Percentiles rank a stretch among this genome's conserved stretches.
phyloP scores from a whole-genome alignment of 2,888 invertebrate genomes.

The Argyresthia albistria region DNA sequence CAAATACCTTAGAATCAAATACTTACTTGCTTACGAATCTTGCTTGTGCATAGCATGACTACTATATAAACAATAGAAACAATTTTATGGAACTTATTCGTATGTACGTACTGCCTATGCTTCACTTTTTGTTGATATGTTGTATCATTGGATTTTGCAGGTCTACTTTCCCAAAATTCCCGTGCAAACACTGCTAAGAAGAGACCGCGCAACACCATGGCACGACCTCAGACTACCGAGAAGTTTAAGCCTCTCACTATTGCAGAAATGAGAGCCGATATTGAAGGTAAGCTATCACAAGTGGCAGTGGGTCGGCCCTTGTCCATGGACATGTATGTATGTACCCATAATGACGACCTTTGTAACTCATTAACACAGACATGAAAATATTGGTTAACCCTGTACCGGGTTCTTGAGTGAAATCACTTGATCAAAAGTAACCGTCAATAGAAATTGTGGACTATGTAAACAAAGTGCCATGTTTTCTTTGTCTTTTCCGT shows the following conservation, averaged over 20 bases:
- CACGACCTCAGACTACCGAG: slow-evolving; percentile 28
- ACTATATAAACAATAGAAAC: no score
- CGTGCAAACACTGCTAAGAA: slow-evolving; percentile 35
- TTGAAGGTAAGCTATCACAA: slow-evolving; percentile 24
- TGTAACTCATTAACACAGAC: no score
- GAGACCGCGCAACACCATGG: slow-evolving; percentile 24
- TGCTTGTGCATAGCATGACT: no score
- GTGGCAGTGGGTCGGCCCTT: background rate
- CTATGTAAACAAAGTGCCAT: no score
- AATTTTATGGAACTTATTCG: no score
- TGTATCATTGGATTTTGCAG: slow-evolving; percentile 20
- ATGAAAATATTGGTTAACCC: no score
- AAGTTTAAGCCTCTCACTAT: slow-evolving; percentile 42
- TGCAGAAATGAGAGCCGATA: slow-evolving; percentile 40
- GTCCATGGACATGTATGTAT: background rate
- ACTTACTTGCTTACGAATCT: no score
- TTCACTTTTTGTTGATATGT: background rate
- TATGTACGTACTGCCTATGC: background rate
- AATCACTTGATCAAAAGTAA: no score
- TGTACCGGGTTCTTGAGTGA: no score
- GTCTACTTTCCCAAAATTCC: slow-evolving; percentile 34
- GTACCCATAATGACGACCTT: background rate
- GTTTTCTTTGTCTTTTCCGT: no score
- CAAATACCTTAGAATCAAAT: background rate
- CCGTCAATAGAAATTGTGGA: no score